Evolutionary conservation across 2,113 vertebrate genomes (phyloP), one percentile per base, ranked within the genome.

Genomic region (Motacilla alba): DNA sequence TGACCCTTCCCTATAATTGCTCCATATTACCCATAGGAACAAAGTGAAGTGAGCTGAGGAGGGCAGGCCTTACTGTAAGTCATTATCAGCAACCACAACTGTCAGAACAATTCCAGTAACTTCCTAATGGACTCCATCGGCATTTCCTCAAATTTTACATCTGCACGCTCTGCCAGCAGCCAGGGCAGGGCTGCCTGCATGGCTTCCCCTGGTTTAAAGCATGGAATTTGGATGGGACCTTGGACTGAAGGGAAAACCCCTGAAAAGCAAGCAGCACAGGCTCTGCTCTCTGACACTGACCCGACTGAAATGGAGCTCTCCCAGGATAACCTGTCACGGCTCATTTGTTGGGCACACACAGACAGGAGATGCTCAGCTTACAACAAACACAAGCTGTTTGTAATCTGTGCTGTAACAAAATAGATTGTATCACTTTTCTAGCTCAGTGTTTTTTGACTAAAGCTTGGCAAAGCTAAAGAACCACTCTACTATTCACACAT

Each of bases 61-160:
- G 75, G 74, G 68, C 83, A 91, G 89, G 80, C 81, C 93, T 98
- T 98, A 97, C 96, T 94, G 96, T 87, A 98, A 98, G 94, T 85
- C 95, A 97, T 97, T 97, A 97, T 64, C 96, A 96, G 93, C 83
- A 96, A 97, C 95, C 97, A 96, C 97, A 97, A 84, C 89, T 93
- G 97, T 97, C 97, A 95, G 96, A 96, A 96, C 92, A 90, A 95
- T 97, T 97, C 96, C 96, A 96, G 98, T 97, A 98, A 98, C 85
- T 83, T 83, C 95, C 96, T 98, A 98, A 98, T 98, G 98, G 97
- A 95, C 93, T 94, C 15, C 11, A 60, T 94, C 49, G 87, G 89
- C 85, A 78, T 94, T 80, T 77, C 95, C 82, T 94, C 88, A 79
- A 39, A 66, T 66, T 63, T 62, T 37, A 76, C 88, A n/a, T 10